Base-by-base conservation (phyloP, 2,797 vertebrate genomes). In the Halcyon badia region DNA sequence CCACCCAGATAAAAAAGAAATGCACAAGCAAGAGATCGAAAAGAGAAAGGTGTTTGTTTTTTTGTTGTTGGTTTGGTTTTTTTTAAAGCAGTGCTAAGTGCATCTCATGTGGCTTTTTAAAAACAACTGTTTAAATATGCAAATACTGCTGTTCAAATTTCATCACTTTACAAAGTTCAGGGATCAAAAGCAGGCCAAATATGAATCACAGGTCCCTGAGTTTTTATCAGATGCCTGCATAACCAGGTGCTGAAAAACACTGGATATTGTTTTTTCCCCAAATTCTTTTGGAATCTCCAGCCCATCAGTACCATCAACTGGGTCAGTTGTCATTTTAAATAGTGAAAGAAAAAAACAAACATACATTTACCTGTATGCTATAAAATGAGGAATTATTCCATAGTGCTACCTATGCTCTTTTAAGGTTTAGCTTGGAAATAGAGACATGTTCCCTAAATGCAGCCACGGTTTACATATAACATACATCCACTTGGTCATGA, bases 71-170 rank as follows among this genome's bases (percentile, higher is more conserved):
- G 17, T 10, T 42, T n/a, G n/a, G n/a, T 71, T 79, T 60, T 87
- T 28, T n/a, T 39, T 5, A 2, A 30, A 83, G 86, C 0, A 0
- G 56, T 64, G 70, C 46, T 81, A 85, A 88, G 71, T 70, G 54
- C 8, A 4, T 79, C 87, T 94, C 61, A 62, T 76, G 81, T 41
- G 83, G 84, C 52, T 95, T 97, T 97, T 95, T 83, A 95, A 95
- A 97, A 82, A 35, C 92, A 85, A 95, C 83, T 94, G 71, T 92
- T 96, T 90, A 97, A 97, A 94, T 89, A 96, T 13, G 37, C 90
- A 97, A 97, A 95, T 96, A 90, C 58, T 73, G n/a, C 92, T 96
- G 87, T 92, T 96, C 83, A 87, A 87, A 94, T 97, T 92, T 96
- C 94, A 95, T 86, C 94, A 83, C 90, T 95, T 92, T 52, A 87